Base-by-base conservation (phyloP, 2,888 invertebrate genomes). In the Caenorhabditis sp. region DNA sequence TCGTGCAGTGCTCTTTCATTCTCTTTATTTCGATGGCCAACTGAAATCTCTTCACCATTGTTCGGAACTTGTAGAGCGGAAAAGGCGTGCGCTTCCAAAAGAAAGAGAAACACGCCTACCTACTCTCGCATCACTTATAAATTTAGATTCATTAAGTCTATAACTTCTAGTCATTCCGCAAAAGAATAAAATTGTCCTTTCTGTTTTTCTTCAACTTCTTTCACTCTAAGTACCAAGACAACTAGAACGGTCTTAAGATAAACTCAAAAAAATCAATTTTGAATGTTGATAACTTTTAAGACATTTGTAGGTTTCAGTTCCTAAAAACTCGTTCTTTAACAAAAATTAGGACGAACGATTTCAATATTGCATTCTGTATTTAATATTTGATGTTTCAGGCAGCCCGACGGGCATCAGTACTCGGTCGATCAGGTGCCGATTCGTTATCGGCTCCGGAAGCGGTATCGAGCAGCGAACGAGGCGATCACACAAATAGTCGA, bases 1-100 rank as follows among this genome's bases (percentile, higher is more conserved):
- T 69, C 77, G 77, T 69, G 58, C 58, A 50, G 70, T 55, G 65
- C 78, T 70, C 67, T 79, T 65, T 71, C 78, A 79, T 79, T 79
- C 78, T 65, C 70, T 65, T 79, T 79, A 70, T 79, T 79, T 71
- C 70, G 65, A 71, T 70, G 78, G 78, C 65, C 70, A 79, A 65
- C 78, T 65, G 78, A 70, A 65, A 77, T 69, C 77, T 80, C 67
- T 81, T 81, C 67, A 71, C 77, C 72, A 82, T 82, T 82, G 82
- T 82, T 82, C 68, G 53, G 71, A 82, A 82, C 72, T 77, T 78
- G 71, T 78, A 77, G 82, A 82, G 82, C 82, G 82, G 77, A 82
- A 82, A 71, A 76, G 65, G 67, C 69, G 78, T 70, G 60, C 60
- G 67, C 67, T 67, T 67, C 67, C 67, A 55, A 51, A 67, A 40